These are phyloP conservation scores for Manis pentadactyla DNA, from an alignment of 2,797 vertebrate species.

Conservation along the genomic window DNA sequence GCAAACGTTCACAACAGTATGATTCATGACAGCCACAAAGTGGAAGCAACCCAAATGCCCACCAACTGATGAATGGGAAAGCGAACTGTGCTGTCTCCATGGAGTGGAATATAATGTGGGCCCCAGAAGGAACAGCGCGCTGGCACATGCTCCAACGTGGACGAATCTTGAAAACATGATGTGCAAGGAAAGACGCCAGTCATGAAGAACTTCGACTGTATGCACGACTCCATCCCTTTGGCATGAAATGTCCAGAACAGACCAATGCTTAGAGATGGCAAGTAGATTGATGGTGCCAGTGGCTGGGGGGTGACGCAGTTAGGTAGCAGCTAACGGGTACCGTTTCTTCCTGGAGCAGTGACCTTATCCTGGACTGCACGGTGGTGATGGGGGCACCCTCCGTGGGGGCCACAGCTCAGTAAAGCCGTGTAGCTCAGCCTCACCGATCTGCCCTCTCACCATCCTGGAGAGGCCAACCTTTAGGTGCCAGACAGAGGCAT, in stretches of 20 bases:
- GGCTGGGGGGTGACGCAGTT: no score
- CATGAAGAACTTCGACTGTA: not conserved
- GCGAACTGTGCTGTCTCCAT: rapidly evolving
- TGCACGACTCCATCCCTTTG: no score
- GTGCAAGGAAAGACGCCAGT: no score
- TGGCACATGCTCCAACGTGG: rapidly evolving
- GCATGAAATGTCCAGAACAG: not conserved
- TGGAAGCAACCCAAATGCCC: no score
- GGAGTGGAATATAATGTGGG: rapidly evolving
- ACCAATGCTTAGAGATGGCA: rapidly evolving
- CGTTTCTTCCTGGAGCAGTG: not conserved
- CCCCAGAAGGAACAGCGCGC: rapidly evolving
- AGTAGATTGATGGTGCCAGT: not conserved
- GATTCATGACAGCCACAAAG: not conserved
- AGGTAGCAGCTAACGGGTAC: not conserved
- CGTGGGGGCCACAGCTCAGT: no score
- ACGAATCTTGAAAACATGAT: rapidly evolving
- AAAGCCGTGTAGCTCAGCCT: no score
- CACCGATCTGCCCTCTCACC: not conserved
- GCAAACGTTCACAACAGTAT: not conserved
- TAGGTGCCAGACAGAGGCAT: not conserved
- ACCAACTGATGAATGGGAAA: not conserved
- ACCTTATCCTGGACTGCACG: no score
- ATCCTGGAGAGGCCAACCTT: not conserved
- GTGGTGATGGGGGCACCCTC: no score